Percentiles rank a stretch among this genome's conserved stretches.
Evolutionary conservation across 1,140 invertebrate genomes (phyloP).

Genomic region (Heliothis subflexa): DNA sequence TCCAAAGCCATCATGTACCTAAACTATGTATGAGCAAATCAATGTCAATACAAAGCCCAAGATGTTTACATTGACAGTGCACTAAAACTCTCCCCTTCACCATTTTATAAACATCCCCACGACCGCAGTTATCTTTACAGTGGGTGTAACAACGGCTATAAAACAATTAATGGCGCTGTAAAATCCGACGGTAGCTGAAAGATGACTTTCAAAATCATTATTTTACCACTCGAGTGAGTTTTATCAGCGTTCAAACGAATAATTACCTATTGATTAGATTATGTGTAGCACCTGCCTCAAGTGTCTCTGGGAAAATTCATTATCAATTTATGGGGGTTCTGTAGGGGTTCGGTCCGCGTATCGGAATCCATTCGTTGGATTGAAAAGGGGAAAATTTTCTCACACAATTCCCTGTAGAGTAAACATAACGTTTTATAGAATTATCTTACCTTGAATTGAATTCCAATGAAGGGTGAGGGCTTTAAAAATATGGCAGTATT

Average conservation of each 20-base stretch:
- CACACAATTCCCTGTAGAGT: constrained; percentile 42
- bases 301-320: constrained; percentile 60
- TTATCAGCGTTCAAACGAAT: constrained; percentile 56
- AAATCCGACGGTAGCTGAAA: constrained; percentile 72
- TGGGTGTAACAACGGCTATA: constrained; percentile 73
- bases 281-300: constrained; percentile 44
- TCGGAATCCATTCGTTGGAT: constrained; percentile 34
- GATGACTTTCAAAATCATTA: constrained; percentile 64
- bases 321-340: constrained; percentile 46
- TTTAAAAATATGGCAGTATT: background rate
- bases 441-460: constrained; percentile 16
- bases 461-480: constrained; percentile 32
- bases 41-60: constrained; percentile 6
- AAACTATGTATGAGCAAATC: background rate
- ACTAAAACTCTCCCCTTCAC: constrained; percentile 41
- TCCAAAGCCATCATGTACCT: no score
- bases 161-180: constrained; percentile 81
- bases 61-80: constrained; percentile 34
- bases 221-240: constrained; percentile 63
- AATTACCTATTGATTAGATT: constrained; percentile 49
- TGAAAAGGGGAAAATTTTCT: constrained; percentile 48
- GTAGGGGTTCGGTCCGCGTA: constrained; percentile 27
- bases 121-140: constrained; percentile 78
- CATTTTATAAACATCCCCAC: constrained; percentile 71
- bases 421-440: constrained; percentile 27